Evolutionary conservation across 2,797 vertebrate species (phyloP).

Genomic region (Apogon talboti): DNA sequence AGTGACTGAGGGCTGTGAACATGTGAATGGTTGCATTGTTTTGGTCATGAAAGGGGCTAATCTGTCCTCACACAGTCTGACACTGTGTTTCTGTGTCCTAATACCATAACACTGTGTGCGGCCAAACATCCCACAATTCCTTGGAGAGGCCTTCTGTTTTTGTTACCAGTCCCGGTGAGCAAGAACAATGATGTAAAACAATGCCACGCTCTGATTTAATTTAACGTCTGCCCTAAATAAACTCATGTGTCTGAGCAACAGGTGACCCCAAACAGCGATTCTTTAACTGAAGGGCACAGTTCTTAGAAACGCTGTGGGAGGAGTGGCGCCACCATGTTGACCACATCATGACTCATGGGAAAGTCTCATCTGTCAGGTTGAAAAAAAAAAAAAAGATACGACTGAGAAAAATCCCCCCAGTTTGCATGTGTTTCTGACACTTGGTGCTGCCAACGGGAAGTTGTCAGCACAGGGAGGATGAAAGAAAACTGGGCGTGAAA

Average conservation of each 20-base stretch:
- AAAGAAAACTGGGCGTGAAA: conserved; percentile 36
- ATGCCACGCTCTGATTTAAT: conserved; percentile 14
- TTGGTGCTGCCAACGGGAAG: conserved; percentile 16
- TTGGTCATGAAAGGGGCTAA: conserved; percentile 34
- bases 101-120: conserved; percentile 14
- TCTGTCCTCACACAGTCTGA: conserved; percentile 15
- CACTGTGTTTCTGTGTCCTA: conserved; percentile 24
- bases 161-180: conserved; percentile 4
- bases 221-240: conserved; percentile 12
- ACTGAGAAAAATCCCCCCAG: conserved; percentile 46
- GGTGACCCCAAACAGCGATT: background rate
- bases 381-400: conserved; percentile 9
- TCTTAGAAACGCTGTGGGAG: conserved; percentile 46
- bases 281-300: conserved; percentile 5
- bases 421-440: conserved; percentile 29
- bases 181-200: conserved; percentile 47
- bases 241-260: background rate
- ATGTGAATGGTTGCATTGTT: conserved; percentile 40
- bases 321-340: conserved; percentile 9
- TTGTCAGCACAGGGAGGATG: background rate
- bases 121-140: conserved; percentile 40
- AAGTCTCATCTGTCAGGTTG: conserved; percentile 55
- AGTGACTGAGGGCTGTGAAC: conserved; percentile 9
- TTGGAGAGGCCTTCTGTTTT: conserved; percentile 25
- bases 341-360: conserved; percentile 64